A percentile compares a stretch with the other conserved stretches of the same genome.
These are phyloP conservation scores for Aphelinus atriplicis DNA, from an alignment of 1,140 invertebrate genomes.

Conservation along the genomic window DNA sequence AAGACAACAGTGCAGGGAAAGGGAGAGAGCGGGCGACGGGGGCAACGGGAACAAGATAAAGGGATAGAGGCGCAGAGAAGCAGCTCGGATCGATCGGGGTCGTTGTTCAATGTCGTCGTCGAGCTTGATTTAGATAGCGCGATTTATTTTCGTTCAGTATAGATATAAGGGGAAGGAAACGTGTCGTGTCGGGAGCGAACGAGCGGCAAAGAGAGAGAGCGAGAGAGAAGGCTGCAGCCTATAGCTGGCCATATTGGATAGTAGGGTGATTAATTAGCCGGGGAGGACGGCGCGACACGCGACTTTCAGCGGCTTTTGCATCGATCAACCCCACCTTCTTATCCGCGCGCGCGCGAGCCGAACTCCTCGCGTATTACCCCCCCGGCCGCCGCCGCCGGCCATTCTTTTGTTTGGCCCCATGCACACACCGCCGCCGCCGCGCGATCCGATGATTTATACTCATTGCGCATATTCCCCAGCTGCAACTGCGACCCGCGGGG, in stretches of 20 bases:
- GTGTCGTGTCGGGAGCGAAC: conserved; percentile 41
- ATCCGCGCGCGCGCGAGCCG: not conserved
- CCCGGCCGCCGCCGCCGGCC: not conserved
- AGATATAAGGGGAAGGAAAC: conserved; percentile 46
- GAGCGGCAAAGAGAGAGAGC: conserved; percentile 25
- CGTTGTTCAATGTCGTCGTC: conserved; percentile 46
- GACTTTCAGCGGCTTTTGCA: conserved; percentile 50
- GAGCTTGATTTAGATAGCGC: conserved; percentile 53
- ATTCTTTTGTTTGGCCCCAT: conserved; percentile 18
- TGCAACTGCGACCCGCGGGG: not conserved
- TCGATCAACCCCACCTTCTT: conserved; percentile 47
- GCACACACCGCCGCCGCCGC: not conserved
- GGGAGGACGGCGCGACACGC: conserved; percentile 47
- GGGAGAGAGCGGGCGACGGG: no score
- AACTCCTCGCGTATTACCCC: conserved; percentile 11
- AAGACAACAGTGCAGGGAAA: no score
- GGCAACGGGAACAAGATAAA: conserved; percentile 41
- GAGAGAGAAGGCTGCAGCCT: conserved; percentile 8
- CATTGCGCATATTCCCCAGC: no score
- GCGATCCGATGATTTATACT: conserved; percentile 28
- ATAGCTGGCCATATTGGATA: conserved; percentile 48
- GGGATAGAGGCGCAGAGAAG: conserved; percentile 40
- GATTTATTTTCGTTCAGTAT: conserved; percentile 52
- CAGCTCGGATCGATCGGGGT: conserved; percentile 39
- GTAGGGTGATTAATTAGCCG: conserved; percentile 52